Conservation (phyloP, 2,113 vertebrate genomes). For the Bufo gargarizans region DNA sequence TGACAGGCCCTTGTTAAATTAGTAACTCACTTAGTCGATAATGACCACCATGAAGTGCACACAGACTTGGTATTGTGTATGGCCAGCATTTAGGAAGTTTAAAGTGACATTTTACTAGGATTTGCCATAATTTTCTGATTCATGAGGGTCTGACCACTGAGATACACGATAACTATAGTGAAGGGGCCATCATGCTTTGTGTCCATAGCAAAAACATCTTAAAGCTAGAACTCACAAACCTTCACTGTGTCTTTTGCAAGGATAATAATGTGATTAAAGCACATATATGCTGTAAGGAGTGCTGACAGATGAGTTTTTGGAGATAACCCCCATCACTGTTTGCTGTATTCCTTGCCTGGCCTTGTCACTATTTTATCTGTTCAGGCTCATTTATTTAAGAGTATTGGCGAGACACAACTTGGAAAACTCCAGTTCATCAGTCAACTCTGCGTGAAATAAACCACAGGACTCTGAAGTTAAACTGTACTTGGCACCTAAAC, state of each 20-base stretch:
- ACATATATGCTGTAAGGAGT: not conserved
- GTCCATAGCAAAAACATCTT: not conserved
- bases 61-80: not conserved
- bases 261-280: not conserved
- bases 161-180: not conserved
- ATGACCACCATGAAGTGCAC: no score
- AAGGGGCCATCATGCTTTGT: not conserved
- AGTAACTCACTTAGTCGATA: no score
- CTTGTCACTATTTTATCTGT: constrained; percentile 25
- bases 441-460: constrained; percentile 34
- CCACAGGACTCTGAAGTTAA: constrained; percentile 45
- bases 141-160: not conserved
- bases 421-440: constrained; percentile 35
- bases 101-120: no score
- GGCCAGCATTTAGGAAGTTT: no score
- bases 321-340: not conserved
- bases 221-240: not conserved
- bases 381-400: constrained; percentile 30
- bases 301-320: not conserved
- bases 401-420: constrained; percentile 33
- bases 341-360: not conserved
- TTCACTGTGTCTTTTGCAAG: not conserved
- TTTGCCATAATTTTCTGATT: no score
- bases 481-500: constrained; percentile 50
- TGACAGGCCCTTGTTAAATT: no score